Evolutionary conservation across 2,888 invertebrate genomes (phyloP), one percentile per base, ranked within the genome.

Genomic region (Eilema depressum): DNA sequence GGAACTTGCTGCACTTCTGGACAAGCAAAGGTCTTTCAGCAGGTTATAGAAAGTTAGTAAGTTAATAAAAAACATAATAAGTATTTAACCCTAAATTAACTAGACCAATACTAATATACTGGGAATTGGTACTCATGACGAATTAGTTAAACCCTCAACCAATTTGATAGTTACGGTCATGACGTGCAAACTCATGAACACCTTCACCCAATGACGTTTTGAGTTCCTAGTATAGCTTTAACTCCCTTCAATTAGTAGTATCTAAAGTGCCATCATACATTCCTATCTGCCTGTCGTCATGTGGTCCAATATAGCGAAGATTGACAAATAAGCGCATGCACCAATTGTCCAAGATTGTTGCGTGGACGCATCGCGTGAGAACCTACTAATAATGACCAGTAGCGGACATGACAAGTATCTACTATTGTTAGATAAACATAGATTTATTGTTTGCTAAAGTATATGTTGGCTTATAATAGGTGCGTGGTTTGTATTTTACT

Each of bases 311-410:
- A 77, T 74, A 79, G 75, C 69, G 72, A 68, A 79, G 75, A 83
- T 81, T 76, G 83, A 80, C 75, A 78, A 83, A 83, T 78, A 73
- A 71, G 68, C 69, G 69, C 72, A 64, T 69, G 69, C 72, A 73
- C 65, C 79, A 82, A 77, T 80, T 78, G 77, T 30, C 57, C 53
- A 72, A 56, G 76, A 81, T 81, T 84, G 79, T 75, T 81, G 82
- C 79, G 80, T 79, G 80, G 74, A 76, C 69, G 80, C 78, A 78
- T 76, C 70, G 81, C 79, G 81, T 84, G 84, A 78, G 81, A 84
- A 75, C 75, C 65, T 47, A 66, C 66, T 76, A 76, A 76, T 81
- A 73, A 77, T 80, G 78, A 74, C 76, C 79, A 85, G 76, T 79
- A 78, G 80, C 70, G 71, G 66, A 74, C 68, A 66, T 62, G 56